A percentile compares a stretch with the other conserved stretches of the same genome.
Conservation (phyloP, 2,797 vertebrate genomes). For the Psittacula derbiana region DNA sequence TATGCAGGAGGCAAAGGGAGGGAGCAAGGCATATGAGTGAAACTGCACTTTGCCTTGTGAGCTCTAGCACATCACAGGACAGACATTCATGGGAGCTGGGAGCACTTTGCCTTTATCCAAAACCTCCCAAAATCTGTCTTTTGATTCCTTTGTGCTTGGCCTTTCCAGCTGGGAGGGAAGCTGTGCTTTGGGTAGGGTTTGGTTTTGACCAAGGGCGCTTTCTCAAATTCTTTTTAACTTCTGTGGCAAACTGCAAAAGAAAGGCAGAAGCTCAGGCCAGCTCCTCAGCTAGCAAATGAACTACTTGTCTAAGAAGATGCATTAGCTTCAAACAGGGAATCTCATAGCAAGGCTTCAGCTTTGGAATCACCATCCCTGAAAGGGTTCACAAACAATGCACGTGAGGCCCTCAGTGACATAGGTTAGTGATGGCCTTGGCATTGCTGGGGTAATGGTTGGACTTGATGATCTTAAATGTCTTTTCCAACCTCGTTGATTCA, state of each 20-base stretch:
- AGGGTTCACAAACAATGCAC: neutral
- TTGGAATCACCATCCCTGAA: neutral
- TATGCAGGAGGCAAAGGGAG: neutral
- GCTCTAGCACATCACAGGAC: fast-evolving
- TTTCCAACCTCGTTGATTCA: neutral
- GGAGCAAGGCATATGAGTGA: neutral
- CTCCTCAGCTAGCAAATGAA: neutral
- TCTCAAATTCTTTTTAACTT: neutral
- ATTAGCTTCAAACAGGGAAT: neutral
- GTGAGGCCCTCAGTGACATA: neutral
- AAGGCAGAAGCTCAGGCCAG: neutral
- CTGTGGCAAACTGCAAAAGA: neutral
- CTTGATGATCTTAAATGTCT: neutral
- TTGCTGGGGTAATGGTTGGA: neutral
- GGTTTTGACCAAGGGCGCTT: neutral
- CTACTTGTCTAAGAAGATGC: neutral
- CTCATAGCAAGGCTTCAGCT: neutral
- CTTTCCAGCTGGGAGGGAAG: neutral
- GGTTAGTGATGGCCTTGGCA: neutral
- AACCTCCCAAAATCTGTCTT: neutral
- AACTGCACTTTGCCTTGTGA: neutral
- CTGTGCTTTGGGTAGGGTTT: neutral
- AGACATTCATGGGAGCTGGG: neutral
- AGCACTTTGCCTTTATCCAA: neutral
- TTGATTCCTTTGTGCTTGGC: neutral